Conservation (phyloP, 2,888 invertebrate species). For the Chaitophorus viminalis region DNA sequence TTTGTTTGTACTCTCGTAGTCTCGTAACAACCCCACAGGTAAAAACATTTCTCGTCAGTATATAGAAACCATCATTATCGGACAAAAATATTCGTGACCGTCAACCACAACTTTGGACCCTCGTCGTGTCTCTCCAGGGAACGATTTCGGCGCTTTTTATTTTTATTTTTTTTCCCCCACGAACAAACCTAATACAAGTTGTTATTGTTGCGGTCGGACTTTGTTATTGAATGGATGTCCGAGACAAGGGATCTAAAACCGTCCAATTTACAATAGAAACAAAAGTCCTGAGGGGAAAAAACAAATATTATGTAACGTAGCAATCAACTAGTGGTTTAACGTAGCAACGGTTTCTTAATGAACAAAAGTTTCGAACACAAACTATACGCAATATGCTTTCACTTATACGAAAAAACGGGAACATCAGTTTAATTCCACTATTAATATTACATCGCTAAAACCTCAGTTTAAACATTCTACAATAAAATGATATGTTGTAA, state of each 20-base stretch:
- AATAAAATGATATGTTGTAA: background rate
- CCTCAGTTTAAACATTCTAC: background rate
- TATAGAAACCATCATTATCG: conserved; percentile 9
- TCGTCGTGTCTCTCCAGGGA: conserved; percentile 27
- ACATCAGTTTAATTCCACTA: background rate
- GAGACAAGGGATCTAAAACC: background rate
- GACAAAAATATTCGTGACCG: conserved; percentile 8
- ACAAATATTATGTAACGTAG: background rate
- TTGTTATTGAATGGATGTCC: conserved; percentile 28
- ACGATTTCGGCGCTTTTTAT: conserved; percentile 27
- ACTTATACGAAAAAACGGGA: background rate
- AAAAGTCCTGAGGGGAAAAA: background rate
- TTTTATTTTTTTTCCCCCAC: background rate
- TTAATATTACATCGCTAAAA: background rate
- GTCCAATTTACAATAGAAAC: conserved; percentile 26
- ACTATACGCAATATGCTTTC: background rate
- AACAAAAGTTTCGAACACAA: background rate
- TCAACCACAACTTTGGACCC: conserved; percentile 26
- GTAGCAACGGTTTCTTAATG: conserved; percentile 12
- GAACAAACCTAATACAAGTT: conserved; percentile 33
- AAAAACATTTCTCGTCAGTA: conserved; percentile 27
- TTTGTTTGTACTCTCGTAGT: conserved; percentile 26
- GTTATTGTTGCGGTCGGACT: conserved; percentile 28
- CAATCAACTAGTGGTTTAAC: background rate
- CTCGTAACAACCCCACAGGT: conserved; percentile 8